Conservation (phyloP, 2,113 vertebrate species). For the Scortum barcoo region DNA sequence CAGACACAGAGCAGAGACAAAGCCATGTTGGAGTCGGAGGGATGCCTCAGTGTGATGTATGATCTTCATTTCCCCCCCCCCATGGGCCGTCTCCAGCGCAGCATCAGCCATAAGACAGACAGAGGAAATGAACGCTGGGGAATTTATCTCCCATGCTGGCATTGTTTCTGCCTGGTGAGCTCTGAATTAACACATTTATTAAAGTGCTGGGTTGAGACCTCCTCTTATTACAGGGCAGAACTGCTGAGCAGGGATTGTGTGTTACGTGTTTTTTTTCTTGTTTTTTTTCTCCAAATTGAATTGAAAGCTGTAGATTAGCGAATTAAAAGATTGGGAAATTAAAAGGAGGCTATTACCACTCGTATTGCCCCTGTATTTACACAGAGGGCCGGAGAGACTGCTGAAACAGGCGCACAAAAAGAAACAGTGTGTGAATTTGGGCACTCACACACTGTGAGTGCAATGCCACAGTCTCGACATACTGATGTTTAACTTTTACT, state of each 20-base stretch:
- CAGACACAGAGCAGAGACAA: conserved; percentile 40
- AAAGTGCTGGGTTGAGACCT: conserved; percentile 82
- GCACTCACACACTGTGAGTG: neutral
- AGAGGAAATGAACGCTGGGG: conserved; percentile 79
- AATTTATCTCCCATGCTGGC: conserved; percentile 80
- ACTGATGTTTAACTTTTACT: neutral
- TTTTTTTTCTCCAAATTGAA: conserved; percentile 57
- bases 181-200: conserved; percentile 85
- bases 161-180: conserved; percentile 78
- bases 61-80: conserved; percentile 68
- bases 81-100: conserved; percentile 64
- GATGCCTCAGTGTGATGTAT: conserved; percentile 76
- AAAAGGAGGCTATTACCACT: conserved; percentile 61
- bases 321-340: conserved; percentile 74
- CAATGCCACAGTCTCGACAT: neutral
- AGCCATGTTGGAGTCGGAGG: conserved; percentile 46
- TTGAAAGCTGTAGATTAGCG: conserved; percentile 74
- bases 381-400: neutral
- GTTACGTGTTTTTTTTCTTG: conserved; percentile 3
- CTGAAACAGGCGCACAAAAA: neutral
- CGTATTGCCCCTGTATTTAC: conserved; percentile 40
- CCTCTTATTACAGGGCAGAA: conserved; percentile 74
- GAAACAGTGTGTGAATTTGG: neutral
- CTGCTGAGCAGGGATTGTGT: conserved; percentile 65
- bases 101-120: conserved; percentile 71